Evolutionary conservation across 2,888 invertebrate genomes (phyloP).

Genomic region (Papilio elwesi): DNA sequence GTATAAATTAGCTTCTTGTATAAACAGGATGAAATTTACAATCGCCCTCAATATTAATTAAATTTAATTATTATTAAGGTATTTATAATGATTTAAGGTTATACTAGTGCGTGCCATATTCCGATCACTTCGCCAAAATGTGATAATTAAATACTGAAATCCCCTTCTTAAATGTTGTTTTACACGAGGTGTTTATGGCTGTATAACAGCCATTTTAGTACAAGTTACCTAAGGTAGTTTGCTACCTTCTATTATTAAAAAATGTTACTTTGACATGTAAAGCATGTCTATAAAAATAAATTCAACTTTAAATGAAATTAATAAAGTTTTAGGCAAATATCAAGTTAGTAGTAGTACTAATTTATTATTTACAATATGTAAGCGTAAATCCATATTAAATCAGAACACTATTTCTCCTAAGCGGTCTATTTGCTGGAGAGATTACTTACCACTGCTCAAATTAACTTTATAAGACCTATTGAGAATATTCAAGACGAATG

Average conservation of each 20-base stretch:
- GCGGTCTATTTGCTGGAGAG: neutral
- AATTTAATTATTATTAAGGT: neutral
- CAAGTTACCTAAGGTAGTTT: too few relatives aligned
- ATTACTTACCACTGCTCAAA: neutral
- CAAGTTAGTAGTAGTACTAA: too few relatives aligned
- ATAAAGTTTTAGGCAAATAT: too few relatives aligned
- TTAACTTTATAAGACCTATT: neutral
- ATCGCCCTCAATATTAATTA: neutral
- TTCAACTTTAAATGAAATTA: too few relatives aligned
- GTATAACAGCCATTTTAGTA: too few relatives aligned
- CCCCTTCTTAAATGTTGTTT: too few relatives aligned
- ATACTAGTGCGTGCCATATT: neutral
- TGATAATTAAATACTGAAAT: too few relatives aligned
- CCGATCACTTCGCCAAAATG: too few relatives aligned
- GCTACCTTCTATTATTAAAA: too few relatives aligned
- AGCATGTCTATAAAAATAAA: too few relatives aligned
- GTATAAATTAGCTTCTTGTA: conserved; percentile 13
- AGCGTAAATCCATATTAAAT: neutral
- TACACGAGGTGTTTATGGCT: too few relatives aligned
- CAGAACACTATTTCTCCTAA: neutral
- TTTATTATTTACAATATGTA: neutral
- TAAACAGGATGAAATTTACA: neutral
- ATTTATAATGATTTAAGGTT: neutral
- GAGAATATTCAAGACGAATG: neutral
- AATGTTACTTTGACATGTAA: too few relatives aligned